Evolutionary conservation across 2,113 vertebrate genomes (phyloP), one percentile per base, ranked within the genome.

Genomic region (Megalops atlanticus): DNA sequence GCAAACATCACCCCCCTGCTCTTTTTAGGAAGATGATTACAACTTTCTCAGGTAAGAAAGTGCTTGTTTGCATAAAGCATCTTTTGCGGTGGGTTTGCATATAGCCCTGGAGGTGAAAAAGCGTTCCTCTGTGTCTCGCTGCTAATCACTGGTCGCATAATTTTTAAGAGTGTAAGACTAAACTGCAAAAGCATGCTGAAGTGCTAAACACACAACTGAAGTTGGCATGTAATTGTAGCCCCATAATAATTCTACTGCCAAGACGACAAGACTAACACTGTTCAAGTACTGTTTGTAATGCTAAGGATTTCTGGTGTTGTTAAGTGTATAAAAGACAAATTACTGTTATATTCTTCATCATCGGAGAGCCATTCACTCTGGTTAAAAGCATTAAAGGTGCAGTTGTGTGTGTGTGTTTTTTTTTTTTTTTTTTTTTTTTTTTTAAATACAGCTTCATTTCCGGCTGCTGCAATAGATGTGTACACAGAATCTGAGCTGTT

Each of bases 401-500:
- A 41, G 71, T 2, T 69, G 16, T 69, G 21, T 40, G 52, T 40
- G 33, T 68, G 16, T n/a, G 21, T 78, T 36, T 45, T 81, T 24
- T 39, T 3, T 76, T 54, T 27, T 49, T 77, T 71, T 33, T 35
- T 6, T 27, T 76, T 1, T 52, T 1, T 33, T 70, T 41, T 8
- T 36, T 70, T 24, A 2, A 74, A 24, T 7, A 76, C 87, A 94
- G 93, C 85, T 52, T 40, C 85, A 12, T 78, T 74, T 49, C 90
- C 88, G 3, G 82, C 87, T 0, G 91, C 88, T 3, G 95, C 95
- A 0, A 87, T 98, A 73, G 96, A 97, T 36, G 93, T 98, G 0
- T 91, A 90, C 27, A 92, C 95, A 0, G 94, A 95, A 0, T 38
- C 89, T 0, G 96, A 98, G 41, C 85, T 97, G 82, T 91, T 94